A percentile compares a stretch with the other conserved stretches of the same genome.
Conservation (phyloP, 2,113 vertebrate species). For the Collichthys lucidus region DNA sequence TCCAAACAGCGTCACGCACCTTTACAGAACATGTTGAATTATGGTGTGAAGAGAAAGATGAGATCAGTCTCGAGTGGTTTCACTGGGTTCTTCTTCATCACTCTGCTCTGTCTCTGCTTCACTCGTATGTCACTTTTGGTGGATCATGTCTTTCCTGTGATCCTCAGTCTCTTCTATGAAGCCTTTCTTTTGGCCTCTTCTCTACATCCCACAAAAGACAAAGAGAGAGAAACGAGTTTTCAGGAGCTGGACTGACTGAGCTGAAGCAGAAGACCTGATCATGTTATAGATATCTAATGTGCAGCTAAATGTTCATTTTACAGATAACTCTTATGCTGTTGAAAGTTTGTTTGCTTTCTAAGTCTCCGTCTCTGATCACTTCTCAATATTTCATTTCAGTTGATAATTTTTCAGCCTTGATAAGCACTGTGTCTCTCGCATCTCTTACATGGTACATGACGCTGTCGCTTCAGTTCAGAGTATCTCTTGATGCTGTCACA, state of each 20-base stretch:
- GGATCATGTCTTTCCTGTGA: not conserved
- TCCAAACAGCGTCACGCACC: not conserved
- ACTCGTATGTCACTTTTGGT: not conserved
- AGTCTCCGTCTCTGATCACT: not conserved
- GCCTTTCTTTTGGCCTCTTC: not conserved
- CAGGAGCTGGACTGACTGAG: not conserved
- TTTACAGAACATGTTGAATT: not conserved
- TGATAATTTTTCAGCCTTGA: not conserved
- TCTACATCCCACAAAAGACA: conserved; percentile 2
- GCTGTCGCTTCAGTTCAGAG: not conserved
- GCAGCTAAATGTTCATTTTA: not conserved
- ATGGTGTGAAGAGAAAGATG: not conserved
- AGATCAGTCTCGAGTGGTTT: not conserved
- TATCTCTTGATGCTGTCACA: too few species aligned
- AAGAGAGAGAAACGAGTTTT: not conserved
- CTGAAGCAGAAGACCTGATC: not conserved
- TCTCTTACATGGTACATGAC: not conserved
- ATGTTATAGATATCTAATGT: not conserved
- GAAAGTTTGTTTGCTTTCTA: not conserved
- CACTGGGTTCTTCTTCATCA: not conserved
- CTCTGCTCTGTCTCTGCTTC: not conserved
- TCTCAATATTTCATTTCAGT: not conserved
- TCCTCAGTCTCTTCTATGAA: not conserved
- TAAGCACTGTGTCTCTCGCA: not conserved
- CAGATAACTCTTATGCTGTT: not conserved